Evolutionary conservation across 2,888 invertebrate species (phyloP).

Genomic region (Leptinotarsa tumamoca): DNA sequence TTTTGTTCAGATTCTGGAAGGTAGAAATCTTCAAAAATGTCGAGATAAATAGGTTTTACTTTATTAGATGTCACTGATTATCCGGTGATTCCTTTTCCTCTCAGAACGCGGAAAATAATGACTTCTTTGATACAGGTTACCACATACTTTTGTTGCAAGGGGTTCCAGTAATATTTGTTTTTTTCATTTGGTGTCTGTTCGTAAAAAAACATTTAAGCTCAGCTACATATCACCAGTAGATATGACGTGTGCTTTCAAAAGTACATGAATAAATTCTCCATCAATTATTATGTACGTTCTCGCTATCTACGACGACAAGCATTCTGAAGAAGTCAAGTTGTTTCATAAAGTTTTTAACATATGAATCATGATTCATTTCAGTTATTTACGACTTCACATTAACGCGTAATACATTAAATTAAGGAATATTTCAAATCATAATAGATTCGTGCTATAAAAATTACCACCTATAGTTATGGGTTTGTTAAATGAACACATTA

Average conservation of each 20-base stretch:
- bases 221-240: neutral
- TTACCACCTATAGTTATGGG: conserved; percentile 41
- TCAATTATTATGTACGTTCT: neutral
- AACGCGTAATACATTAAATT: conserved; percentile 24
- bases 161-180: no score
- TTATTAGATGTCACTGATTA: no score
- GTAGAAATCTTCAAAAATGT: no score
- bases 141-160: no score
- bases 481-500: conserved; percentile 40
- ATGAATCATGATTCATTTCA: conserved; percentile 14
- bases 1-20: no score
- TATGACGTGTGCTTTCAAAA: neutral
- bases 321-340: neutral
- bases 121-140: no score
- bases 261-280: neutral
- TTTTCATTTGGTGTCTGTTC: no score
- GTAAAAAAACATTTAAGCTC: neutral
- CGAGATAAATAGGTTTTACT: no score
- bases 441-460: conserved; percentile 36
- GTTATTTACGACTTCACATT: conserved; percentile 20
- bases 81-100: no score
- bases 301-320: conserved; percentile 2
- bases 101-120: no score
- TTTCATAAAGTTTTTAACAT: conserved; percentile 4
- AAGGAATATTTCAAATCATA: conserved; percentile 25